Evolutionary conservation across 2,113 vertebrate genomes (phyloP), one percentile per base, ranked within the genome.

Genomic region (Promerops cafer): DNA sequence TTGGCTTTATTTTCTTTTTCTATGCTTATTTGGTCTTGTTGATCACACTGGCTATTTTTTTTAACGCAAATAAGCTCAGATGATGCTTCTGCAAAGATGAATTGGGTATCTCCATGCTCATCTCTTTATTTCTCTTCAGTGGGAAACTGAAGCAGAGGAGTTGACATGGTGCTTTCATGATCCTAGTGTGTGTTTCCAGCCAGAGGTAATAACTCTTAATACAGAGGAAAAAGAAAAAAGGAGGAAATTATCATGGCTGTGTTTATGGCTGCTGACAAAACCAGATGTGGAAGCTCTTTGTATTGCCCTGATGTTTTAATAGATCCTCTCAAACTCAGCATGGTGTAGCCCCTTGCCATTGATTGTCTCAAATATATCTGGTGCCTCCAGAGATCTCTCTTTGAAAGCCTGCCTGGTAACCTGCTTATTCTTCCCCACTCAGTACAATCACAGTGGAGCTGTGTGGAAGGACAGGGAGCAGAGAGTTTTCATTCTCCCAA

Each of bases 191-290:
- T 50, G 31, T 31, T 70, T 78, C 56, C 16, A 78, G 52, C 5
- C 39, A 72, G 40, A 64, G 22, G 20, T 60, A 60, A 9, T 78
- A 93, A 83, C 18, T 68, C 22, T n/a, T 47, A 53, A 28, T 4
- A 4, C 6, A 27, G 16, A 33, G 5, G 10, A 1, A 6, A 1
- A 5, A 26, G 1, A 31, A 22, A 52, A 69, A 39, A 20, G 23
- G 33, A 60, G 26, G 13, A 71, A 57, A 40, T 37, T 7, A 8
- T 76, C 2, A 6, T 54, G n/a, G 33, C 15, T 15, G 17, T 5
- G 31, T 31, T 87, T 87, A 74, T 44, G 30, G 18, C 40, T 80
- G 31, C 63, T 77, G 83, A 45, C 57, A 79, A 70, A 95, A 75
- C 5, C 8, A 11, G 3, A 1, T 5, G 6, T 66, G 10, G 33